Evolutionary conservation across 2,113 vertebrate species (phyloP).

Genomic region (Danionella cerebrum): DNA sequence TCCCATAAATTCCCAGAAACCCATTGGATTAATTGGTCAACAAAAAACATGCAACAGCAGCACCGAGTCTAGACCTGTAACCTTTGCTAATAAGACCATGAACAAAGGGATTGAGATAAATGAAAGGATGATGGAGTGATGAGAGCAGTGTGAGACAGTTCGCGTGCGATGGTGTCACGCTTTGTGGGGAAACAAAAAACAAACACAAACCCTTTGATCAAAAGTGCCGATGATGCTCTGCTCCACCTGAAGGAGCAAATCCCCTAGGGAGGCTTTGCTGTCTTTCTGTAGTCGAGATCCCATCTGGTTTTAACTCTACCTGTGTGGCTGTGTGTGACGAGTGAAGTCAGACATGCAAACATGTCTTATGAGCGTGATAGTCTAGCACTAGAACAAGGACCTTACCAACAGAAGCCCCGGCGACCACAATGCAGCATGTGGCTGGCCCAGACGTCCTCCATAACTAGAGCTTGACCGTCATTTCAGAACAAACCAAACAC

Average conservation of each 20-base stretch:
- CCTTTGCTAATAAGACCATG: conserved; percentile 36
- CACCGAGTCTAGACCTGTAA: conserved; percentile 48
- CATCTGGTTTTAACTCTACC: not conserved
- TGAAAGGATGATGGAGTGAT: conserved; percentile 32
- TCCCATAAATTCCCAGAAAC: not conserved
- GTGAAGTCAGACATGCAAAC: conserved; percentile 18
- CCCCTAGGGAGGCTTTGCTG: not conserved
- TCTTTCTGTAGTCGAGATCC: not conserved
- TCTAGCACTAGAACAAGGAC: not conserved
- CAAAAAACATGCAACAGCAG: conserved; percentile 23
- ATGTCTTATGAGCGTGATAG: conserved; percentile 5
- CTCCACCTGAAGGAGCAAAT: not conserved
- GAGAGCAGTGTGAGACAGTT: conserved; percentile 34
- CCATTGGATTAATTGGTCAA: not conserved
- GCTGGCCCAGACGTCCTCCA: not conserved
- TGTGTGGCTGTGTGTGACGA: conserved; percentile 16
- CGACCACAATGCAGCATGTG: conserved; percentile 1
- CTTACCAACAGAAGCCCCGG: not conserved
- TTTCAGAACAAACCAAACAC: too few species aligned
- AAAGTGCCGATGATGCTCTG: not conserved
- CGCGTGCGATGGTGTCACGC: conserved; percentile 33
- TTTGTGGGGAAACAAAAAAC: not conserved
- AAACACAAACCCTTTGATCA: conserved; percentile 38
- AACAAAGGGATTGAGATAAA: conserved; percentile 38
- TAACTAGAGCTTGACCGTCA: too few species aligned